phyloP scores from a whole-genome alignment of 1,140 invertebrate genomes.

The Hyles euphorbiae region DNA sequence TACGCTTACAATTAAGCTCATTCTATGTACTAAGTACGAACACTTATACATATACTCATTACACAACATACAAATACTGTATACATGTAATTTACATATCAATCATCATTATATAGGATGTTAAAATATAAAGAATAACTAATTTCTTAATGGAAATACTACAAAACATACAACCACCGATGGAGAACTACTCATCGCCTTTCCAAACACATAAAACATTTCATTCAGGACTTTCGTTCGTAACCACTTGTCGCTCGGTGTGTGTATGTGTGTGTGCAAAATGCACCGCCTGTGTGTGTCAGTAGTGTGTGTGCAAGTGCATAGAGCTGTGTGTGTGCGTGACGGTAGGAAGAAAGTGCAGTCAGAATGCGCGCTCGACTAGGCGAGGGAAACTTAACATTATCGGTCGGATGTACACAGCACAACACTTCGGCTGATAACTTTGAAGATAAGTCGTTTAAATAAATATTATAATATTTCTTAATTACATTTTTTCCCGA shows the following conservation, averaged over 20 bases:
- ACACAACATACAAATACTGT: no score
- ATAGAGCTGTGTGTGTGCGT: constrained; percentile 11
- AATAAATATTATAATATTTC: not conserved
- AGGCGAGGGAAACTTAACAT: constrained; percentile 62
- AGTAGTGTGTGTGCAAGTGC: constrained; percentile 16
- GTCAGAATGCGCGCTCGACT: constrained; percentile 49
- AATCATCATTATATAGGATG: no score
- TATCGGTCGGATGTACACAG: constrained; percentile 23
- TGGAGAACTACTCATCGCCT: not conserved
- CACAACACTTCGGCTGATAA: constrained; percentile 6
- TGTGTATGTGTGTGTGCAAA: not conserved
- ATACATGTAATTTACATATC: no score
- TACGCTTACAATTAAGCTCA: no score
- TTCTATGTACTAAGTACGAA: no score
- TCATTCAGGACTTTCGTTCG: constrained; percentile 1
- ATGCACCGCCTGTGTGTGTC: constrained; percentile 7
- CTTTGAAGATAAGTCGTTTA: constrained; percentile 28
- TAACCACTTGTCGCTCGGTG: constrained; percentile 1
- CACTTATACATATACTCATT: no score
- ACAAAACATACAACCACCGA: not conserved
- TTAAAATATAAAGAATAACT: no score
- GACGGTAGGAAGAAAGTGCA: constrained; percentile 63
- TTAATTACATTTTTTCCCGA: no score
- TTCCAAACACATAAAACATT: constrained; percentile 3
- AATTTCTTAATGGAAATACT: no score